phyloP scores from a whole-genome alignment of 2,113 vertebrate genomes.

The Misgurnus mizolepis region DNA sequence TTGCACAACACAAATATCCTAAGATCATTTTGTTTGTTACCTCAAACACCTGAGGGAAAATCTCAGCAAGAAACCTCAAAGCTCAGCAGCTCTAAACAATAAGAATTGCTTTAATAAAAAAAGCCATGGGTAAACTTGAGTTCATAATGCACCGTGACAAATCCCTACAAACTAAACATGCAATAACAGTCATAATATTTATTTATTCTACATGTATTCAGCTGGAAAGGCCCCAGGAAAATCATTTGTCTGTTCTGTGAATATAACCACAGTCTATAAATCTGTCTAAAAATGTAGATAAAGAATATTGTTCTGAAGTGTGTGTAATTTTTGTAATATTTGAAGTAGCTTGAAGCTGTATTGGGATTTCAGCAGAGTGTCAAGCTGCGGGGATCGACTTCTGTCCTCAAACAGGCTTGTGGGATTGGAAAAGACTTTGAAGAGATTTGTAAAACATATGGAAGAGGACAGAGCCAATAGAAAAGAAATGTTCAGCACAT shows the following conservation, averaged over 20 bases:
- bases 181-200: conserved; percentile 40
- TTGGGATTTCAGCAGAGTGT: not conserved
- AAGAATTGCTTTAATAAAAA: not conserved
- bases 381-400: conserved; percentile 3
- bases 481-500: conserved; percentile 3
- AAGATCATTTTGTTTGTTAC: conserved; percentile 1
- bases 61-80: conserved; percentile 16
- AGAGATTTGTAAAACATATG: conserved; percentile 16
- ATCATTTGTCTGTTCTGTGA: not conserved
- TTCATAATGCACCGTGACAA: conserved; percentile 21
- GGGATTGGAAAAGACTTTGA: conserved; percentile 31
- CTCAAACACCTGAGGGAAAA: conserved; percentile 1
- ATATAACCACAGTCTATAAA: conserved; percentile 17
- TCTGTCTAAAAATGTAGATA: conserved; percentile 1
- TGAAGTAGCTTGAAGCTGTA: conserved; percentile 1
- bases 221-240: not conserved
- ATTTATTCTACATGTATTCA: conserved; percentile 14
- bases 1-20: not conserved
- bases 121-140: conserved; percentile 8
- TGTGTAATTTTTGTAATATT: not conserved
- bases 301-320: not conserved
- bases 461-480: not conserved
- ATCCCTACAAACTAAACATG: conserved; percentile 24
- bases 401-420: conserved; percentile 16
- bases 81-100: conserved; percentile 7